Evolutionary conservation across 2,888 invertebrate genomes (phyloP).

Genomic region (Laspeyria flexula): DNA sequence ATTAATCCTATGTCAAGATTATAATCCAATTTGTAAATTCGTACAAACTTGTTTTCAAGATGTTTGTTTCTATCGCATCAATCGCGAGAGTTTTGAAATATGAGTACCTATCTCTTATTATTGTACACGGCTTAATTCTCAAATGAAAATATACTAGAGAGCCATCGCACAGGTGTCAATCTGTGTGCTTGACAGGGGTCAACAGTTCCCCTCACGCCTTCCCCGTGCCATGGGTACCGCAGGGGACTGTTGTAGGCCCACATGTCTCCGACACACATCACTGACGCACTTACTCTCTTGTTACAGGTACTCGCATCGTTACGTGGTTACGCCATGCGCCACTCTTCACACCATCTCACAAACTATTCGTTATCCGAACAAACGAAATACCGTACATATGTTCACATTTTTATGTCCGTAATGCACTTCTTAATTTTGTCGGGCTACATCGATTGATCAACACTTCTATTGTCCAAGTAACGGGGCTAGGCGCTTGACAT

Average conservation of each 20-base stretch:
- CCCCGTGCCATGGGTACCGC: not conserved
- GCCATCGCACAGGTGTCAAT: not conserved
- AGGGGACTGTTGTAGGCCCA: too few relatives aligned
- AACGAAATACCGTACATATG: slow-evolving; percentile 4
- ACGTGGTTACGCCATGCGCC: too few relatives aligned
- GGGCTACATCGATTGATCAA: slow-evolving; percentile 31
- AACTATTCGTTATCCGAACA: slow-evolving; percentile 29
- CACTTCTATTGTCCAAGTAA: slow-evolving; percentile 38
- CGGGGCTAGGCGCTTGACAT: slow-evolving; percentile 22
- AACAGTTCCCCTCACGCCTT: not conserved
- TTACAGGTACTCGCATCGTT: slow-evolving; percentile 47
- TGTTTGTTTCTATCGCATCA: too few relatives aligned
- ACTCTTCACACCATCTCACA: slow-evolving; percentile 11
- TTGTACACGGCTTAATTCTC: not conserved
- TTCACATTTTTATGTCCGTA: slow-evolving; percentile 1
- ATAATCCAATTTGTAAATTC: too few relatives aligned
- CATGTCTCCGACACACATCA: not conserved
- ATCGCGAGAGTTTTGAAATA: too few relatives aligned
- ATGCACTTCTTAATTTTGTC: slow-evolving; percentile 12
- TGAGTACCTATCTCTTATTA: too few relatives aligned
- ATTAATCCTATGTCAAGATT: too few relatives aligned
- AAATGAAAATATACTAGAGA: not conserved
- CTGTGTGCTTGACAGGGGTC: not conserved
- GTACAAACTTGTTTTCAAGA: too few relatives aligned
- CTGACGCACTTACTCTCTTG: slow-evolving; percentile 30